phyloP scores from a whole-genome alignment of 2,113 vertebrate genomes.

The Dicaeum eximium region DNA sequence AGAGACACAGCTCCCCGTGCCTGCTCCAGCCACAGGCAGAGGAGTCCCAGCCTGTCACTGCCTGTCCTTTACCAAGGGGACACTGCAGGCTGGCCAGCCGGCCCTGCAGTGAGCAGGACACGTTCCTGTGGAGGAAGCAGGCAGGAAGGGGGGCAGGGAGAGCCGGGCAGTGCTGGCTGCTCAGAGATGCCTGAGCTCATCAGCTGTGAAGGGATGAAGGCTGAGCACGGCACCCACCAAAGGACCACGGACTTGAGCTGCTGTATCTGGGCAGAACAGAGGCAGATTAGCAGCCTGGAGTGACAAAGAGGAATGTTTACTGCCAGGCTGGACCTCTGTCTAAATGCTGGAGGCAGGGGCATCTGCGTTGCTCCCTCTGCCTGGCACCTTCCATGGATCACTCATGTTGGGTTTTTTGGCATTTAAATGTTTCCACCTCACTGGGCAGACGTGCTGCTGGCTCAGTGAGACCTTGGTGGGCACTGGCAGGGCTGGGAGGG shows the following conservation, averaged over 20 bases:
- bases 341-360: background rate
- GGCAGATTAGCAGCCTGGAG: background rate
- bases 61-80: slow-evolving; percentile 21
- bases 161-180: background rate
- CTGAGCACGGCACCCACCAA: background rate
- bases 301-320: background rate
- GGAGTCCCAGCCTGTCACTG: background rate
- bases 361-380: background rate
- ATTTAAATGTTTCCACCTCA: background rate
- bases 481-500: background rate
- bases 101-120: background rate
- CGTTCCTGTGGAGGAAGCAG: background rate
- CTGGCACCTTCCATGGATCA: background rate
- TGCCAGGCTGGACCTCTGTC: background rate
- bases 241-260: background rate
- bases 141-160: background rate
- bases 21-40: background rate
- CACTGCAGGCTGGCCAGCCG: background rate
- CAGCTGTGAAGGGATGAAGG: background rate
- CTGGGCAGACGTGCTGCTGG: background rate
- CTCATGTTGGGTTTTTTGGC: background rate
- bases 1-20: background rate
- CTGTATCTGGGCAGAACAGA: background rate
- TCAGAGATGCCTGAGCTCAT: slow-evolving; percentile 16
- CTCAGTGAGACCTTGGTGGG: background rate